A percentile compares a stretch with the other conserved stretches of the same genome.
These are phyloP conservation scores for Anseranas semipalmata DNA, from an alignment of 2,113 vertebrate species.

Conservation along the genomic window DNA sequence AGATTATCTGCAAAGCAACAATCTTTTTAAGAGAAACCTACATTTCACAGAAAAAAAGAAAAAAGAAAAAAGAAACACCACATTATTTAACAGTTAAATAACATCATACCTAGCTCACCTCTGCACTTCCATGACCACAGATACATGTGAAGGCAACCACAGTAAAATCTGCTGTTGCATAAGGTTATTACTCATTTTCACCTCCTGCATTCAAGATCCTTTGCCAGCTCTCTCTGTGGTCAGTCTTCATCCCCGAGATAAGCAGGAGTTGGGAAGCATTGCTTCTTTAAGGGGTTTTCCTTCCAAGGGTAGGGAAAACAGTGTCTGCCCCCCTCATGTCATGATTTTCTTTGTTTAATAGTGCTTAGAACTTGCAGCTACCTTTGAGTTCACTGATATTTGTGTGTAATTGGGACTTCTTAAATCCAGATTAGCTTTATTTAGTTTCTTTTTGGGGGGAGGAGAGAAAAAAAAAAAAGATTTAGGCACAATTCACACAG, in stretches of 20 bases:
- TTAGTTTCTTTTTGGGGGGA: background rate
- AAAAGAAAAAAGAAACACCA: too few relatives aligned
- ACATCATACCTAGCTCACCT: background rate
- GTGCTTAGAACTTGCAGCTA: background rate
- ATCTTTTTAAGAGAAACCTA: background rate
- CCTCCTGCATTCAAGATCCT: background rate
- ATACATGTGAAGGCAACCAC: background rate
- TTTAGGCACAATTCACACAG: background rate
- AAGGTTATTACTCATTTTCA: background rate
- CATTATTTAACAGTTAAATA: background rate
- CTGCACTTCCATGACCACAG: background rate
- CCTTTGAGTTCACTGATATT: background rate
- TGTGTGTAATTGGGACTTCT: background rate
- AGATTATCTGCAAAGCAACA: background rate
- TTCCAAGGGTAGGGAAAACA: background rate
- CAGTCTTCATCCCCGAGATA: background rate
- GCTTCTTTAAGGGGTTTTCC: background rate
- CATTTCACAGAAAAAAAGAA: background rate
- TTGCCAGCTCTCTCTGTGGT: background rate
- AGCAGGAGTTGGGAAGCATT: background rate
- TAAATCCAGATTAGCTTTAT: background rate
- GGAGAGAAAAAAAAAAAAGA: background rate
- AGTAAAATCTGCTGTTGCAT: background rate
- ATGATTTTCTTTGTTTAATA: background rate
- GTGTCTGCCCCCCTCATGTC: accelerated